These are phyloP conservation scores for Varecia variegata DNA, from an alignment of 2,797 vertebrate species.

Conservation along the genomic window DNA sequence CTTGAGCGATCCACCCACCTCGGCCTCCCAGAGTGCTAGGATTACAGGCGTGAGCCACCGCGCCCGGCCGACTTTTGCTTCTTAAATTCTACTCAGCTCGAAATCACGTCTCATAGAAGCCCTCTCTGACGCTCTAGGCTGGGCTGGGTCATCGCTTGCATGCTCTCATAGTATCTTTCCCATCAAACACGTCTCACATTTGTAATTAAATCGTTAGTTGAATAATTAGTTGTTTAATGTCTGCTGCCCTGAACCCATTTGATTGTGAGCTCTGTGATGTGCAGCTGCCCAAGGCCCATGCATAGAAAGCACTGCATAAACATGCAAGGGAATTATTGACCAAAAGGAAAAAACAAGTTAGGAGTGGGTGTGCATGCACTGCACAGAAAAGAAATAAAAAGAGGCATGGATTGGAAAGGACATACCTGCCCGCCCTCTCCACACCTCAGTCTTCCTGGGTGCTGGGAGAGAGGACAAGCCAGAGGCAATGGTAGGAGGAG, in stretches of 20 bases:
- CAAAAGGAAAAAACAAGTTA: conserved; percentile 52
- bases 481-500: neutral
- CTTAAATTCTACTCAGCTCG: neutral
- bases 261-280: conserved; percentile 53
- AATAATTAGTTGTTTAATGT: conserved; percentile 53
- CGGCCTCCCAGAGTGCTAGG: no score
- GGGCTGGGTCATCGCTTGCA: neutral
- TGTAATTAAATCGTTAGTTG: neutral
- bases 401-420: conserved; percentile 2
- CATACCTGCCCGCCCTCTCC: neutral
- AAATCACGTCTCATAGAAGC: neutral
- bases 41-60: no score
- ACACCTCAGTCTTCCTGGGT: neutral
- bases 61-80: neutral
- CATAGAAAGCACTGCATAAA: conserved; percentile 1
- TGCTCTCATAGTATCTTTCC: neutral
- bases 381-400: neutral
- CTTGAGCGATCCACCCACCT: no score
- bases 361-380: neutral
- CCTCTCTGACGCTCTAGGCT: neutral
- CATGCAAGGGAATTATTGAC: conserved; percentile 60
- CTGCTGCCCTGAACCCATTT: neutral
- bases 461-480: neutral
- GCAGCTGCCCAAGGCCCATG: neutral
- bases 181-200: neutral